phyloP scores from a whole-genome alignment of 2,797 vertebrate genomes.

The Macrochelys suwanniensis region DNA sequence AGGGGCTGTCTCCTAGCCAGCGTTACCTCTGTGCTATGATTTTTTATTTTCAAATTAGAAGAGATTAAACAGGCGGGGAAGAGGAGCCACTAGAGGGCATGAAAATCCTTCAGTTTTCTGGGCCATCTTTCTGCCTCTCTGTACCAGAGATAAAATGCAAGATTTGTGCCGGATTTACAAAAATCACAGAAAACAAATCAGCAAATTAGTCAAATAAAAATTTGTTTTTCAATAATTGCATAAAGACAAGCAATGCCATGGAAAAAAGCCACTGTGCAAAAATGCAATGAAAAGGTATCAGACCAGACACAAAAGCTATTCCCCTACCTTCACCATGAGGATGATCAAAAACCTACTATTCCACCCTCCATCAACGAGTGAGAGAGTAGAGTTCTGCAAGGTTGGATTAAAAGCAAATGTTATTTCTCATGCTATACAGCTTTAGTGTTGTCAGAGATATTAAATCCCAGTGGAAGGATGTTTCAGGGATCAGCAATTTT shows the following conservation, averaged over 20 bases:
- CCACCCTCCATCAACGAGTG: neutral
- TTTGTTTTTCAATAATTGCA: neutral
- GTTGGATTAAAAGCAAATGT: neutral
- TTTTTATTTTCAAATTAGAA: neutral
- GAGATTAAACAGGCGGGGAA: neutral
- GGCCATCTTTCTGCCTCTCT: neutral
- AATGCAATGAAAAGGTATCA: neutral
- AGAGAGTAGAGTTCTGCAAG: neutral
- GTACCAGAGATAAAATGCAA: neutral
- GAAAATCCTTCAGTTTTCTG: slow-evolving; percentile 12
- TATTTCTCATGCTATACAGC: neutral
- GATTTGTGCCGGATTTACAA: accelerated
- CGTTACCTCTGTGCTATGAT: neutral
- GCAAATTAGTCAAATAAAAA: neutral
- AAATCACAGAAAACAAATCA: neutral
- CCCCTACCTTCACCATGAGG: neutral
- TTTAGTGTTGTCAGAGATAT: slow-evolving; percentile 2
- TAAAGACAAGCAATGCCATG: neutral
- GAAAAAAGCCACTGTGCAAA: neutral
- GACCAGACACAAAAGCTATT: neutral
- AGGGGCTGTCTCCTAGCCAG: neutral
- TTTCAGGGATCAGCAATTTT: neutral
- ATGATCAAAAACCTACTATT: slow-evolving; percentile 27
- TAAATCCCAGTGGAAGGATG: slow-evolving; percentile 15
- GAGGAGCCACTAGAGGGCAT: neutral